Evolutionary conservation across 2,113 vertebrate species (phyloP), one percentile per base, ranked within the genome.

Genomic region (Sciurus niger): DNA sequence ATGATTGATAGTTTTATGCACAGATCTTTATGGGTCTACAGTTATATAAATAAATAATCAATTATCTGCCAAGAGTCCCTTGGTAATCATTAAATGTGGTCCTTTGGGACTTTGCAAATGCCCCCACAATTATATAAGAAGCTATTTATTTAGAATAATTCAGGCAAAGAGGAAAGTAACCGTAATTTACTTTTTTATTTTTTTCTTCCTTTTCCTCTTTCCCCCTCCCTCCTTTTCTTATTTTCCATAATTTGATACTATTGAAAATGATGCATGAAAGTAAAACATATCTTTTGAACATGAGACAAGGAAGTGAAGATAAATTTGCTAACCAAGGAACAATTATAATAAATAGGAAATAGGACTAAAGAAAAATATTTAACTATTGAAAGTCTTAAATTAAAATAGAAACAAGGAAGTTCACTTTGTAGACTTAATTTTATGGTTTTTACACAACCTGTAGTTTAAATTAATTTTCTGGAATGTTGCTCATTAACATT

Each of bases 391-490:
- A 9, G 1, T 87, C 11, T 84, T 93, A 78, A 51, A 72, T 82
- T 90, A 86, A 92, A 95, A 72, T 63, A 63, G 48, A 83, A 93
- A 85, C 65, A 87, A 58, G 68, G 80, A 70, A 84, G 2, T 55
- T 97, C 60, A 60, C 34, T 82, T 85, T 80, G 12, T 91, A 90
- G 30, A 94, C 84, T 70, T 94, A 67, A 51, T 94, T 28, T 96
- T 98, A 84, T 0, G 0, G 16, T 51, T 98, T 96, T 95, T 96
- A 97, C 1, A 6, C 82, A 95, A 94, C 60, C 92, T 79, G 55
- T 74, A 95, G 37, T 77, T 97, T 46, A 94, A 97, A 94, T 95
- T 95, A 0, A 20, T 95, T 98, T 97, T 96, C 67, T 16, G 76
- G 86, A 97, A 92, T n/a, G 34, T 32, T 34, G 34, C 68, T 97